A percentile compares a stretch with the other conserved stretches of the same genome.
These are phyloP conservation scores for Eurosta solidaginis DNA, from an alignment of 1,140 invertebrate genomes.

Conservation along the genomic window DNA sequence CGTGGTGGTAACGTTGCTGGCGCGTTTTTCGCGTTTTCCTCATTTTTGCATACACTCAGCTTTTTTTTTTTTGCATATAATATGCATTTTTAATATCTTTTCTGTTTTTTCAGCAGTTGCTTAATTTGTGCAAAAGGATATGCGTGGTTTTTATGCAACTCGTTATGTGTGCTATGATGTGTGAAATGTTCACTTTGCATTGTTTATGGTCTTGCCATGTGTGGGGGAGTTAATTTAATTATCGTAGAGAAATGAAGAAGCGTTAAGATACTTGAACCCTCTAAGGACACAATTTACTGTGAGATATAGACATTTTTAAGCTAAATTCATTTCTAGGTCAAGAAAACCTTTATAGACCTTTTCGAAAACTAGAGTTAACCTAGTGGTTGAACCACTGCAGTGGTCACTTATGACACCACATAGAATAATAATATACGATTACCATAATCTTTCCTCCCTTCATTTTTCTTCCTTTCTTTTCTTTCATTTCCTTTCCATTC, in stretches of 20 bases:
- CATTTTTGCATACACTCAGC: not conserved
- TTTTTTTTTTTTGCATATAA: not conserved
- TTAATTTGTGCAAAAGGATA: slow-evolving; percentile 27
- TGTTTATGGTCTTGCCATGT: not conserved
- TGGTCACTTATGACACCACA: too few species aligned
- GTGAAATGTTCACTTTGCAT: slow-evolving; percentile 1
- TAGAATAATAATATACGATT: too few species aligned
- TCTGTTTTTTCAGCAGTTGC: not conserved
- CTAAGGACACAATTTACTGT: too few species aligned
- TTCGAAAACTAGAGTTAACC: too few species aligned
- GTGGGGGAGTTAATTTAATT: not conserved
- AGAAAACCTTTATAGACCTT: too few species aligned
- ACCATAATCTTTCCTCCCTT: too few species aligned
- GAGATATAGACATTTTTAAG: too few species aligned
- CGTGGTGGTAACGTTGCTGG: not conserved
- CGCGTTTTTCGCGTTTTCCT: slow-evolving; percentile 27
- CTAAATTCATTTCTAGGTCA: too few species aligned
- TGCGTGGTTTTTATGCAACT: slow-evolving; percentile 6
- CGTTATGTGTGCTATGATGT: slow-evolving; percentile 18
- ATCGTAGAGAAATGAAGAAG: not conserved
- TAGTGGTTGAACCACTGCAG: too few species aligned
- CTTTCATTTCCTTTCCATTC: too few species aligned
- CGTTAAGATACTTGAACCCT: too few species aligned
- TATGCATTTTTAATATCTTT: slow-evolving; percentile 13
- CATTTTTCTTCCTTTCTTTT: too few species aligned